Percentiles rank a stretch among this genome's conserved stretches.
phyloP scores from a whole-genome alignment of 1,140 invertebrate genomes.

The Spodoptera litura region DNA sequence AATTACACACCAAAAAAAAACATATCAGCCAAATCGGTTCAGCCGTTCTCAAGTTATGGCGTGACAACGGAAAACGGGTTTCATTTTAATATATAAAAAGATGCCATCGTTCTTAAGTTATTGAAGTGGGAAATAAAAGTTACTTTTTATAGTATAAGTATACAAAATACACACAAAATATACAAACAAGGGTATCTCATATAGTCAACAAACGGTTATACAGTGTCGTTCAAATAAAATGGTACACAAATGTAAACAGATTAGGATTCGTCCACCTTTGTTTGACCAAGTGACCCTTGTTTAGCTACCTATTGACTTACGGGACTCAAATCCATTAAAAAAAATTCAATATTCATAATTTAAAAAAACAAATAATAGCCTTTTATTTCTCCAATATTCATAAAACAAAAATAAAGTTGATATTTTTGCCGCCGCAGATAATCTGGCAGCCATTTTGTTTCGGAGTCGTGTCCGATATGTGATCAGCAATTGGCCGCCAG shows the following conservation, averaged over 20 bases:
- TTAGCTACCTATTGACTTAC: background rate
- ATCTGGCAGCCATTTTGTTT: conserved; percentile 42
- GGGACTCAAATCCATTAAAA: conserved; percentile 12
- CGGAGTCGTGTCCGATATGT: conserved; percentile 40
- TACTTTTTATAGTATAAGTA: no score
- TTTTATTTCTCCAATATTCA: conserved; percentile 37
- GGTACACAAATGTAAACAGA: background rate
- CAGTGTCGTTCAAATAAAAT: background rate
- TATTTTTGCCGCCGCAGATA: conserved; percentile 39
- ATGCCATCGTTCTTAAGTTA: no score
- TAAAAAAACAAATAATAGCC: conserved; percentile 21
- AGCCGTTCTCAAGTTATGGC: no score
- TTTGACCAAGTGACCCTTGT: conserved; percentile 5
- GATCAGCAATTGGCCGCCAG: conserved; percentile 41
- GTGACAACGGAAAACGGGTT: no score
- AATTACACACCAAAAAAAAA: no score
- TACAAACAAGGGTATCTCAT: no score
- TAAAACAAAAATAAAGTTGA: conserved; percentile 42
- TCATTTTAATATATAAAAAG: no score
- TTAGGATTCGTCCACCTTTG: background rate
- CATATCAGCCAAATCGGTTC: no score
- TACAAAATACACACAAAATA: no score
- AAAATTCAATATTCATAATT: conserved; percentile 4
- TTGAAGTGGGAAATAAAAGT: no score
- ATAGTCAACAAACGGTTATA: no score